Evolutionary conservation across 2,797 vertebrate genomes (phyloP).

Genomic region (Sebastes nivosus): DNA sequence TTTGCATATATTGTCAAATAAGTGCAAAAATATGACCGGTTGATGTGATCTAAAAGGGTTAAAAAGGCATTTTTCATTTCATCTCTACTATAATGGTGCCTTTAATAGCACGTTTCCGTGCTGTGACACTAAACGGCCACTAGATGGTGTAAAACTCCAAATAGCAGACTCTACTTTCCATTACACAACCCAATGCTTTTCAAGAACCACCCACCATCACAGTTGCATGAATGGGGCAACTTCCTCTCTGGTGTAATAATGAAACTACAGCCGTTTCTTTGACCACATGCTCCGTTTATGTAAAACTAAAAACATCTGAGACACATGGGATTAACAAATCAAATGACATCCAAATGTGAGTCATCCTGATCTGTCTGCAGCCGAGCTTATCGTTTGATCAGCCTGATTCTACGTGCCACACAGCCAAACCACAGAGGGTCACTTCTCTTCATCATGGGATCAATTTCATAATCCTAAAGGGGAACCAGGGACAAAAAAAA

Average conservation of each 20-base stretch:
- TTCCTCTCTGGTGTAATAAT: conserved; percentile 29
- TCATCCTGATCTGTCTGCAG: conserved; percentile 40
- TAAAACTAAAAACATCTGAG: neutral
- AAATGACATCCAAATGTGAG: neutral
- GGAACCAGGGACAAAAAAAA: conserved; percentile 4
- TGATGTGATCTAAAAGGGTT: too few species aligned
- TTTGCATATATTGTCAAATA: fast-evolving
- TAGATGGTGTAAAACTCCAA: conserved; percentile 57
- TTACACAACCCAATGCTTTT: conserved; percentile 37
- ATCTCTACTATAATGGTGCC: neutral
- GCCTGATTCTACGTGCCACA: neutral
- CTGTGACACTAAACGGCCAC: conserved; percentile 39
- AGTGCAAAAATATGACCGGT: too few species aligned
- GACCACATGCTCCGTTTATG: neutral
- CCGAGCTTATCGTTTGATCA: conserved; percentile 43
- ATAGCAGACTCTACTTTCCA: neutral
- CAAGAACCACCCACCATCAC: conserved; percentile 27
- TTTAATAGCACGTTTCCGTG: neutral
- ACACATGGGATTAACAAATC: conserved; percentile 3
- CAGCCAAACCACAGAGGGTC: neutral
- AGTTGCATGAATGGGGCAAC: conserved; percentile 16
- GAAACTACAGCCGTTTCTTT: neutral
- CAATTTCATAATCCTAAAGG: conserved; percentile 36
- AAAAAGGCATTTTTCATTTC: too few species aligned
- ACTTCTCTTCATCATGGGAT: conserved; percentile 5